phyloP scores from a whole-genome alignment of 1,140 invertebrate genomes.

The Ceratina calcarata region DNA sequence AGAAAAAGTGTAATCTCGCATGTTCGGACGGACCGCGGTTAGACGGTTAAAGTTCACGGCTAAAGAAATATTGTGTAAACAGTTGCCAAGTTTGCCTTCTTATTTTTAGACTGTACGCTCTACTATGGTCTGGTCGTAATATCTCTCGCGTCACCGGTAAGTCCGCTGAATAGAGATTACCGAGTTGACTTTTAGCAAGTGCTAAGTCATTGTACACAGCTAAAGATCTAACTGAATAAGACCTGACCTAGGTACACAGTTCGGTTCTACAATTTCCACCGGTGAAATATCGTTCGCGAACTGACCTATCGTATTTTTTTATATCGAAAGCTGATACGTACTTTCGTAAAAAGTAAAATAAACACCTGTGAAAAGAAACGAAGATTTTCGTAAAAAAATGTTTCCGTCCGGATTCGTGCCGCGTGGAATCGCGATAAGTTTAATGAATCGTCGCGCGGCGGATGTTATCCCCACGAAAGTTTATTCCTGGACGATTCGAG shows the following conservation, averaged over 20 bases:
- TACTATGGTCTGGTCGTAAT: no score
- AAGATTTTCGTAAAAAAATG: no score
- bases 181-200: not conserved
- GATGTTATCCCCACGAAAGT: not conserved
- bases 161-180: not conserved
- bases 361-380: no score
- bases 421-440: conserved; percentile 24
- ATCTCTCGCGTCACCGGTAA: not conserved
- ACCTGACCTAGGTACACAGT: no score
- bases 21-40: not conserved
- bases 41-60: not conserved
- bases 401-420: conserved; percentile 1
- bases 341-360: no score
- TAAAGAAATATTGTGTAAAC: not conserved
- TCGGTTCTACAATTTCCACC: no score
- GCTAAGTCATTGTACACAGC: no score
- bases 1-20: not conserved
- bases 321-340: no score
- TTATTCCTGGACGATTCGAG: conserved; percentile 23
- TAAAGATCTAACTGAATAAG: no score
- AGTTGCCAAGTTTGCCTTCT: no score
- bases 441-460: conserved; percentile 33
- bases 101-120: conserved; percentile 1
- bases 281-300: no score
- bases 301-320: no score